Evolutionary conservation across 2,888 invertebrate genomes (phyloP), one percentile per base, ranked within the genome.

Genomic region (Adelphocoris suturalis): DNA sequence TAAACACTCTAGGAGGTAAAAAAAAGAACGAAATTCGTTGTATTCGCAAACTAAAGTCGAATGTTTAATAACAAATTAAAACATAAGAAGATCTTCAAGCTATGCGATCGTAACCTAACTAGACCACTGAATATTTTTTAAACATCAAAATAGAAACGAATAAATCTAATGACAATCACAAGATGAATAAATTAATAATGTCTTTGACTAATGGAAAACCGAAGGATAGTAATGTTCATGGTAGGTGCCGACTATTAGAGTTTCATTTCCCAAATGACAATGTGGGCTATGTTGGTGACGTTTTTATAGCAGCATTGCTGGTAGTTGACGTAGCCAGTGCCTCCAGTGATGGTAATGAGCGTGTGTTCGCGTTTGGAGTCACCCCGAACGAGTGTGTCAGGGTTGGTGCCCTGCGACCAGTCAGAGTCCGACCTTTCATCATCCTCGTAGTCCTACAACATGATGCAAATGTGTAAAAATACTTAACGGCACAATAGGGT

Each of bases 241-340:
- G 37, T 80, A 80, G 9, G 4, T 28, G 27, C 5, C n/a, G 47
- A 37, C 68, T 85, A 61, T 89, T 91, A 96, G 94, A 96, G 95
- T 93, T 97, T 97, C 94, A 96, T 96, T 93, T 98, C 98, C 98
- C 98, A 98, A 84, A 98, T 95, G 91, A 98, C 96, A 92, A 98
- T 96, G 94, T 98, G 97, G 19, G 98, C 97, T 93, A 94, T 92
- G 92, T 93, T 92, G 48, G 95, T 94, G 92, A 95, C 95, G 0
- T 94, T 94, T 46, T 95, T 91, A 93, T 96, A 95, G 92, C 96
- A 95, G 23, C 96, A 95, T 92, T 97, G 97, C 89, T 97, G 94
- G 96, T 97, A 97, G 94, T 97, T 97, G 28, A 97, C 95, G 93
- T 98, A 98, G 3, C 98, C 98, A 14, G 97, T 95, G 0, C 98